phyloP scores from a whole-genome alignment of 2,113 vertebrate genomes.

The Orientallactaga bullata region DNA sequence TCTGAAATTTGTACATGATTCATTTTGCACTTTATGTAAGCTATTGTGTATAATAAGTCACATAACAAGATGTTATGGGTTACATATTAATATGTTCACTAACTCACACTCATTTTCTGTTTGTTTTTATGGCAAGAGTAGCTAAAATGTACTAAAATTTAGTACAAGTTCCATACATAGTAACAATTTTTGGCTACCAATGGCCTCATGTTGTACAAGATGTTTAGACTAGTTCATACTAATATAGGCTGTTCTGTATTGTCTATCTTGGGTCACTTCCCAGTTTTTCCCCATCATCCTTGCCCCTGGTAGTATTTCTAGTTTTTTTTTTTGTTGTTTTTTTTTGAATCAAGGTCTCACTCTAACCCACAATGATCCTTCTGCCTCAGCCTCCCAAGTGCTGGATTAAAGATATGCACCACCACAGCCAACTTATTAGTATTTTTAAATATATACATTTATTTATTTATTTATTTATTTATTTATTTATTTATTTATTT shows the following conservation, averaged over 20 bases:
- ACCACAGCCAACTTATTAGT: too few relatives aligned
- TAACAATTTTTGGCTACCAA: neutral
- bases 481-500: too few relatives aligned
- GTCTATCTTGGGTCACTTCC: neutral
- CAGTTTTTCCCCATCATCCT: too few relatives aligned
- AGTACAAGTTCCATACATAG: neutral
- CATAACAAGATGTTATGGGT: neutral
- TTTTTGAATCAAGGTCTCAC: neutral
- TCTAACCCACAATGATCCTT: too few relatives aligned
- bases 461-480: too few relatives aligned
- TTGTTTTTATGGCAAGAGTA: neutral
- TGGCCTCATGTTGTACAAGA: neutral
- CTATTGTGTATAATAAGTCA: neutral
- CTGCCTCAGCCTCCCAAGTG: too few relatives aligned
- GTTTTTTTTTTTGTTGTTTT: neutral
- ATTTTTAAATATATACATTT: too few relatives aligned
- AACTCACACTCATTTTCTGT: neutral
- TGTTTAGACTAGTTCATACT: too few relatives aligned
- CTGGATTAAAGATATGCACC: too few relatives aligned
- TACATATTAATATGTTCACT: neutral
- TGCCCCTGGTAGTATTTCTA: too few relatives aligned
- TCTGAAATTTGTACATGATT: neutral
- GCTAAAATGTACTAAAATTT: neutral
- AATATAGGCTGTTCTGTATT: too few relatives aligned
- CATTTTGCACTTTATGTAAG: conserved; percentile 61